Conservation (phyloP, 2,113 vertebrate genomes). For the Rhipidura dahli region DNA sequence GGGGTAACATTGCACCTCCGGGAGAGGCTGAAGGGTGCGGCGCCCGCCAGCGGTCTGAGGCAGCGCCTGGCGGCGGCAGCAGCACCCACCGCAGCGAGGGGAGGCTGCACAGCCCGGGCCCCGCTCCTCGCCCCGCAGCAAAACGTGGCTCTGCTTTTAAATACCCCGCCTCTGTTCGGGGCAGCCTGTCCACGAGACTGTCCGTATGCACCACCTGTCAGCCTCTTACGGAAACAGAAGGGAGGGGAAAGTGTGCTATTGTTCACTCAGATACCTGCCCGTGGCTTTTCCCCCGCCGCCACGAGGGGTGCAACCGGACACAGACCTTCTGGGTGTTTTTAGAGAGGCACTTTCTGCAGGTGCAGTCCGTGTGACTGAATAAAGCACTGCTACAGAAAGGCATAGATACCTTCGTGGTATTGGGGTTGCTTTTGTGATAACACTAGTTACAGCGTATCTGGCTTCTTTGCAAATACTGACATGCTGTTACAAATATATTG, state of each 20-base stretch:
- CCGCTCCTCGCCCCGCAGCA: rapidly evolving
- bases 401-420: too few relatives aligned
- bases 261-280: rapidly evolving
- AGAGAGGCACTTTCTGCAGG: neutral
- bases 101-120: rapidly evolving
- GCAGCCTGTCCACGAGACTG: rapidly evolving
- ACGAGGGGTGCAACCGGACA: neutral
- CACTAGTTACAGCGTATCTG: rapidly evolving
- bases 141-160: rapidly evolving
- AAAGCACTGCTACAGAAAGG: neutral
- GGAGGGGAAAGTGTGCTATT: rapidly evolving
- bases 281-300: neutral
- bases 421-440: rapidly evolving
- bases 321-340: rapidly evolving
- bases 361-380: too few relatives aligned
- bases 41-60: rapidly evolving
- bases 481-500: neutral
- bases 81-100: rapidly evolving
- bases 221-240: rapidly evolving
- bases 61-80: too few relatives aligned
- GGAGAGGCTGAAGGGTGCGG: neutral
- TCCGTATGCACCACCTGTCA: rapidly evolving
- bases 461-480: neutral
- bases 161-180: rapidly evolving
- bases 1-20: neutral